These are phyloP conservation scores for Peromyscus attwateri DNA, from an alignment of 2,797 vertebrate genomes.

Conservation along the genomic window DNA sequence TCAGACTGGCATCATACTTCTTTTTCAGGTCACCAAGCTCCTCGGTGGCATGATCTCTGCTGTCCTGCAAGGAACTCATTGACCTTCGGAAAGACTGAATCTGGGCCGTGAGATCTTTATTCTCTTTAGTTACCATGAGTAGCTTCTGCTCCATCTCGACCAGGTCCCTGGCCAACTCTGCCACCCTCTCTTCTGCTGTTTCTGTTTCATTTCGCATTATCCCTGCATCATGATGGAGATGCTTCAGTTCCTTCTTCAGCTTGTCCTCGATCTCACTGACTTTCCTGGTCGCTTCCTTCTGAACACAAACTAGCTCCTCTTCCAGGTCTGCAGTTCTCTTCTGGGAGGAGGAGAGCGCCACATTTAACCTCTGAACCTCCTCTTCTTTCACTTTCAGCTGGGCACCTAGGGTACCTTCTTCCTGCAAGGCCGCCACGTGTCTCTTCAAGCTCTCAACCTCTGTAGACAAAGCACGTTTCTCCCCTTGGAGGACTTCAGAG, in stretches of 20 bases:
- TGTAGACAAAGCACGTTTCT: constrained; percentile 83
- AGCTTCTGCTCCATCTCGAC: constrained; percentile 94
- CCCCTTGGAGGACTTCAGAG: constrained; percentile 81
- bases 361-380: constrained; percentile 82
- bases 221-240: constrained; percentile 95
- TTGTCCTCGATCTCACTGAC: constrained; percentile 89
- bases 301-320: constrained; percentile 86
- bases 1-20: constrained; percentile 82
- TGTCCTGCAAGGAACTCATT: constrained; percentile 96
- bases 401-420: constrained; percentile 71
- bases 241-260: constrained; percentile 91
- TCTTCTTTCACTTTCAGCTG: constrained; percentile 84
- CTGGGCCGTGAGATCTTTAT: constrained; percentile 91
- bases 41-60: constrained; percentile 91
- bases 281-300: constrained; percentile 87
- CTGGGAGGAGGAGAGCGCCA: constrained; percentile 85
- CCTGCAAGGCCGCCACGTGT: constrained; percentile 79
- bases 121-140: constrained; percentile 91
- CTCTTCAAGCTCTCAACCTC: constrained; percentile 84
- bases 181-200: constrained; percentile 97
- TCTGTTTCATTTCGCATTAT: constrained; percentile 97
- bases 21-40: constrained; percentile 85
- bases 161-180: constrained; percentile 95
- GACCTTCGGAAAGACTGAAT: constrained; percentile 94
- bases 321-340: constrained; percentile 89